Evolutionary conservation across 2,888 invertebrate species (phyloP).

Genomic region (Agonopterix subpropinquella): DNA sequence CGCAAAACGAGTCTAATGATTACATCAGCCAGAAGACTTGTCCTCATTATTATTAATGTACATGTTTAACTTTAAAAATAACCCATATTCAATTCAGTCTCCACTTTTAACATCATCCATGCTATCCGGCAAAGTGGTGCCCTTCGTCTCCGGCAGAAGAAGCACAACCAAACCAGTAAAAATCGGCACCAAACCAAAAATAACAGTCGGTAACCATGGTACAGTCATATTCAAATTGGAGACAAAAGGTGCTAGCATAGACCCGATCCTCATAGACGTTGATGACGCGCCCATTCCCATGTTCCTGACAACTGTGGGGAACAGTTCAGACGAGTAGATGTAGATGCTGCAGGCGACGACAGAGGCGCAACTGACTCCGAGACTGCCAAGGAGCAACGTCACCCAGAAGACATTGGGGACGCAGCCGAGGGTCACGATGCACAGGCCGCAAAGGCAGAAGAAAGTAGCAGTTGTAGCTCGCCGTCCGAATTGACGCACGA

Average conservation of each 20-base stretch:
- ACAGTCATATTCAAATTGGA: constrained; percentile 73
- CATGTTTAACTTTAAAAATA: too few relatives aligned
- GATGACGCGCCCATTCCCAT: constrained; percentile 90
- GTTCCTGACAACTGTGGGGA: constrained; percentile 91
- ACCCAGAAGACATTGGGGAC: constrained; percentile 69
- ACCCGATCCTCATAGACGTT: constrained; percentile 88
- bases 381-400: constrained; percentile 78
- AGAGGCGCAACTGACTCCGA: constrained; percentile 86
- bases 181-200: constrained; percentile 82
- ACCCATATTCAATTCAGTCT: neutral
- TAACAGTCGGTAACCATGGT: constrained; percentile 80
- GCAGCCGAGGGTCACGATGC: constrained; percentile 77
- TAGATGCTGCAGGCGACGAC: constrained; percentile 88
- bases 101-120: constrained; percentile 72
- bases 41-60: too few relatives aligned
- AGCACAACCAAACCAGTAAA: constrained; percentile 79
- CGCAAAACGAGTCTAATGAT: too few relatives aligned
- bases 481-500: constrained; percentile 80
- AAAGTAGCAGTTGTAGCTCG: constrained; percentile 76
- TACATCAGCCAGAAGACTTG: too few relatives aligned
- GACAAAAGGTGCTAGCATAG: constrained; percentile 89
- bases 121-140: constrained; percentile 82
- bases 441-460: constrained; percentile 76
- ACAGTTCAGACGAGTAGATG: constrained; percentile 89
- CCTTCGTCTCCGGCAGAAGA: constrained; percentile 85